phyloP scores from a whole-genome alignment of 1,140 invertebrate species.

The Doryteuthis pealeii region DNA sequence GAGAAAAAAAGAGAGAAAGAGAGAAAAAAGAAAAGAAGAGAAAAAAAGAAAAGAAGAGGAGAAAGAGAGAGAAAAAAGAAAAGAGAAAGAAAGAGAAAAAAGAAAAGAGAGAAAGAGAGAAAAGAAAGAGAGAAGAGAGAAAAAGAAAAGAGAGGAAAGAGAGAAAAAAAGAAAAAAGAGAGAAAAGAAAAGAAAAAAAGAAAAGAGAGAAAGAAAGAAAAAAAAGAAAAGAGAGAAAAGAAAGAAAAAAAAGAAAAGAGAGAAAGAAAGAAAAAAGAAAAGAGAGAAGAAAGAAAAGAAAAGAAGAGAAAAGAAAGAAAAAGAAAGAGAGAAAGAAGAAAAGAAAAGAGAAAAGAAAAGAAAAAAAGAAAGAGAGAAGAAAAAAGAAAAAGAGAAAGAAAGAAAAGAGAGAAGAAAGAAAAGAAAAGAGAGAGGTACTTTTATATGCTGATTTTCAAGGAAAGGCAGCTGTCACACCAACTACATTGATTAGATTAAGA shows the following conservation, averaged over 20 bases:
- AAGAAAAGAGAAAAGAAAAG: neutral
- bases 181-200: neutral
- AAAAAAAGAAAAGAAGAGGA: too few relatives aligned
- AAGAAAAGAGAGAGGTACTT: too few relatives aligned
- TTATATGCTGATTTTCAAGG: too few relatives aligned
- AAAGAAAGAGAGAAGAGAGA: neutral
- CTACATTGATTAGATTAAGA: too few relatives aligned
- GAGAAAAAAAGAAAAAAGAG: neutral
- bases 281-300: neutral
- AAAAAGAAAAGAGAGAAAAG: neutral
- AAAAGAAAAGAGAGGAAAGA: neutral
- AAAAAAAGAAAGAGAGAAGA: neutral
- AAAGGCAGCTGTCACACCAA: too few relatives aligned
- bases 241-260: neutral
- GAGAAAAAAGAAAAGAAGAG: too few relatives aligned
- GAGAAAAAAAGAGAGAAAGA: too few relatives aligned
- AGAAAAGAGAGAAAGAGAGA: neutral
- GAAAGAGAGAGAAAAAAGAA: neutral
- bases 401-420: too few relatives aligned
- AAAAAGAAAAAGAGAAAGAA: neutral
- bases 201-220: neutral
- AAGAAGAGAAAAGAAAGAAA: neutral
- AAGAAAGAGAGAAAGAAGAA: neutral
- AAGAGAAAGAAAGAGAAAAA: neutral
- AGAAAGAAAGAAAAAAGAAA: neutral